Base-by-base conservation (phyloP, 2,888 invertebrate species). In the Sacculina carcini region DNA sequence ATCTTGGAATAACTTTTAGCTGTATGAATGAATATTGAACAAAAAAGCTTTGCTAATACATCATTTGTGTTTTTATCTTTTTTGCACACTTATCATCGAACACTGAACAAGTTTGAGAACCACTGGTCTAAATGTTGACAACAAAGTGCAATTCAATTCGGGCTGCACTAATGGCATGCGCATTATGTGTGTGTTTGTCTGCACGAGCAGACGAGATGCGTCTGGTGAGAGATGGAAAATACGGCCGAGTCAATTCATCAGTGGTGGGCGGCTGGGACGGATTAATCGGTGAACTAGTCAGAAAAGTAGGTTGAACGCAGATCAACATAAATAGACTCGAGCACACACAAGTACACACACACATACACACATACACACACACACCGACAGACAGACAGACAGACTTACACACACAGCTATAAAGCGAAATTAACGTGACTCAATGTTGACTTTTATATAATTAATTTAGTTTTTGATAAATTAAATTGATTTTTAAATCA, bases 271-370 rank as follows among this genome's bases (percentile, higher is more conserved):
- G 51, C 10, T 56, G 56, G 56, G 42, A 55, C 31, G 56, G 56
- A 4, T 55, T 56, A 52, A 55, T 56, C 12, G 56, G 56, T 4
- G 56, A 56, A 32, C 54, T 56, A 5, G 52, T 56, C 12, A 51
- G 55, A 26, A 52, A 48, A 51, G 56, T 55, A 31, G 51, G 53
- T 42, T 4, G 19, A 10, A 6, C 24, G 6, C 24, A 42, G 21
- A 9, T 42, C 5, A 23, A 36, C 19, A 36, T 36, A 36, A 16
- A 36, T 36, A 36, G n/a, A 36, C 19, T n/a, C n/a, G n/a, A n/a
- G n/a, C n/a, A n/a, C n/a, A n/a, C n/a, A n/a, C n/a, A n/a, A n/a
- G n/a, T n/a, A n/a, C n/a, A n/a, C n/a, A n/a, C n/a, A n/a, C n/a
- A n/a, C n/a, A n/a, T n/a, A n/a, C n/a, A n/a, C n/a, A n/a, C n/a